A percentile compares a stretch with the other conserved stretches of the same genome.
Evolutionary conservation across 2,797 vertebrate species (phyloP).

Genomic region (Astyanax mexicanus): DNA sequence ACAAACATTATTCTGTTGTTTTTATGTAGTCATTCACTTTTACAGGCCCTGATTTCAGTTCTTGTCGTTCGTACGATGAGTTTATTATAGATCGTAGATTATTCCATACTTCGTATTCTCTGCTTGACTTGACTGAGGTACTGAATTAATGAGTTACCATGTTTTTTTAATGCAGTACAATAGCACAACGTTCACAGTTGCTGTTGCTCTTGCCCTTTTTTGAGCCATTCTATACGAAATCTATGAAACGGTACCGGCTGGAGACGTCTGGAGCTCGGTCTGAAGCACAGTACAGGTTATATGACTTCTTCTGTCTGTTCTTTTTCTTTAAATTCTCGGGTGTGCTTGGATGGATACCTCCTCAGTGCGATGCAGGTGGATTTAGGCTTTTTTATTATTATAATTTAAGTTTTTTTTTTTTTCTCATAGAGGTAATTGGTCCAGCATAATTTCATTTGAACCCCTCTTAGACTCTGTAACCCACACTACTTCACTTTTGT

Average conservation of each 20-base stretch:
- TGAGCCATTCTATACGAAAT: not conserved
- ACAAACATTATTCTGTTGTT: not conserved
- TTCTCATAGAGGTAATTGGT: not conserved
- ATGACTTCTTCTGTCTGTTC: no score
- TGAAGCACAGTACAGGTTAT: not conserved
- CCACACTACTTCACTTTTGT: no score
- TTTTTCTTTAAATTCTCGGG: not conserved
- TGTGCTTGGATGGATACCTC: not conserved
- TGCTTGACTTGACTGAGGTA: no score
- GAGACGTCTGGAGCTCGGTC: not conserved
- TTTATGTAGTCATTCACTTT: not conserved
- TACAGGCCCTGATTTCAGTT: not conserved
- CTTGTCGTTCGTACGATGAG: not conserved
- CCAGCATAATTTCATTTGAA: constrained; percentile 20
- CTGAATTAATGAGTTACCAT: no score
- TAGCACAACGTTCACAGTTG: not conserved
- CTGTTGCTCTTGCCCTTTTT: not conserved
- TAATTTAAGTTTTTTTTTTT: no score
- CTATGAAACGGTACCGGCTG: not conserved
- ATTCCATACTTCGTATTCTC: not conserved
- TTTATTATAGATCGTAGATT: not conserved
- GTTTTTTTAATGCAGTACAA: no score
- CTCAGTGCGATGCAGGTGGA: not conserved
- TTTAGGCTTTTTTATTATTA: not conserved
- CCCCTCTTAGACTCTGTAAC: no score